Evolutionary conservation across 2,113 vertebrate species (phyloP), one percentile per base, ranked within the genome.

Genomic region (Notothenia rossii): DNA sequence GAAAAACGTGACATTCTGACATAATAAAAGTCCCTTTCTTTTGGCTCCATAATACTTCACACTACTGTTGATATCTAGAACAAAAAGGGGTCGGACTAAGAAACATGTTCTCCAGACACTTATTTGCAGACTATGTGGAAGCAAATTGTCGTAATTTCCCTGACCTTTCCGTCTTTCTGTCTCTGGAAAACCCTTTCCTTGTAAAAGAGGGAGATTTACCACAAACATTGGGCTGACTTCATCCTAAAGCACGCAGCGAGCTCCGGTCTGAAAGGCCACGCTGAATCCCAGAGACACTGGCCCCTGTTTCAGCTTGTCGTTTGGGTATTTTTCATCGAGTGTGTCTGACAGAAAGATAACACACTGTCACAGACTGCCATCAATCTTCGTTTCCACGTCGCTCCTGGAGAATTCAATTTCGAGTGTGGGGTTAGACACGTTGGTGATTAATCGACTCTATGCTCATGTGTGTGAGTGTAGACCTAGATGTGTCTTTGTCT

Each of bases 341-440:
- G 88, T 2, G 58, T 65, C 88, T 84, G 91, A 92, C 91, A 86
- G 79, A 92, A 84, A 92, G 87, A 93, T 93, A 93, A 91, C 90
- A 86, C 53, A n/a, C 75, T 82, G 88, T 89, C 92, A 86, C 59
- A 6, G 65, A 46, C 75, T 8, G 22, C 61, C 89, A 90, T 93
- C 89, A 84, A 77, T 94, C 92, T 93, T 91, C 56, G 81, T 92
- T 90, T 88, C 89, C 89, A 87, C 79, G 88, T 86, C 45, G 68
- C 89, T 90, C 62, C 83, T 56, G 79, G 82, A 87, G 82, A 93
- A 92, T 92, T 91, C 88, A 91, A 85, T 87, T 89, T 87, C 13
- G 29, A 87, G 89, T 88, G 81, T 71, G 75, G 76, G 85, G 87
- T 85, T 72, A 83, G 89, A 91, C 89, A 86, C 89, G 33, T 58